These are phyloP conservation scores for Hylaea fasciaria DNA, from an alignment of 2,888 invertebrate species.

Conservation along the genomic window DNA sequence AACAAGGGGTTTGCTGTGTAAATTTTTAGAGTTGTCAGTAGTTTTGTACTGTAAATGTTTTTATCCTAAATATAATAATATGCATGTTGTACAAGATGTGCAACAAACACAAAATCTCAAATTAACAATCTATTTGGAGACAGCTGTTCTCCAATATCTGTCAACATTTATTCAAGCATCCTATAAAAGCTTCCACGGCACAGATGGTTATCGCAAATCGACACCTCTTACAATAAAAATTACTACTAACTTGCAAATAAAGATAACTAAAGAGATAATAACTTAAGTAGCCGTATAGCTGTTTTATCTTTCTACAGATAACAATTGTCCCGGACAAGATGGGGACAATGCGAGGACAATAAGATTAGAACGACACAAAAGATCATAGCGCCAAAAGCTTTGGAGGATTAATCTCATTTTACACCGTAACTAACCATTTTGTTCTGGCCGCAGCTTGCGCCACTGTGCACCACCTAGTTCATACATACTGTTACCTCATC, in stretches of 20 bases:
- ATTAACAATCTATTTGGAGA: not conserved
- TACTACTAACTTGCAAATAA: constrained; percentile 32
- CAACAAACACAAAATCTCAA: not conserved
- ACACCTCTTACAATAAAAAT: constrained; percentile 39
- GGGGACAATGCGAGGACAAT: constrained; percentile 64
- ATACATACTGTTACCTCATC: not conserved
- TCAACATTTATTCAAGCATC: constrained; percentile 10
- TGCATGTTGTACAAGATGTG: not conserved
- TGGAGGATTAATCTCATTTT: constrained; percentile 72
- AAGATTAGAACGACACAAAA: constrained; percentile 71
- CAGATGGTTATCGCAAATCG: constrained; percentile 34
- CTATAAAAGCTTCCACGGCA: constrained; percentile 6
- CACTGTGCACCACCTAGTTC: not conserved
- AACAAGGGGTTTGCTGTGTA: too few relatives aligned
- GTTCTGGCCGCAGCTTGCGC: not conserved
- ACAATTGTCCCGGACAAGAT: constrained; percentile 43
- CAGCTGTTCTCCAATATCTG: constrained; percentile 19
- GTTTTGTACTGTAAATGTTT: too few relatives aligned
- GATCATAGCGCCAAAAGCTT: constrained; percentile 57
- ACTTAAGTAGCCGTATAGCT: constrained; percentile 37
- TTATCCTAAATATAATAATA: too few relatives aligned
- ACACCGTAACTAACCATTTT: constrained; percentile 48
- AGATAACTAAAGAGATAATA: constrained; percentile 41
- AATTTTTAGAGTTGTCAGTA: too few relatives aligned
- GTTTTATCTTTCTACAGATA: constrained; percentile 37